Base-by-base conservation (phyloP, 2,113 vertebrate genomes). In the Psittacus erithacus region DNA sequence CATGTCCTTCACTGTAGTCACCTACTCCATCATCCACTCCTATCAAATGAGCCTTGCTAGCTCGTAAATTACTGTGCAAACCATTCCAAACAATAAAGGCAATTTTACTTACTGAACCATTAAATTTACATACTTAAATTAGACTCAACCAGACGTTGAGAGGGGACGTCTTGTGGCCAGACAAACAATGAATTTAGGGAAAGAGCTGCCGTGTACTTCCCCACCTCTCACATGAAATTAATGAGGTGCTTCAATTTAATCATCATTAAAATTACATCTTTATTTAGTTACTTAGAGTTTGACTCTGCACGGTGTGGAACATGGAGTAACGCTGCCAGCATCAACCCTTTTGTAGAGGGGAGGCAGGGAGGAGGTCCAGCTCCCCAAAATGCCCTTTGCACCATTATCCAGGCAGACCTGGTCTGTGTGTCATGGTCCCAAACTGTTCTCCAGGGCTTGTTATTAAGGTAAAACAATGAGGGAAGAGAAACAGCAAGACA, bases 71-170 rank as follows among this genome's bases (percentile, higher is more conserved):
- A 98, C 65, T 60, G 87, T 71, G 89, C 96, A 97, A 97, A 97
- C 96, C 97, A 95, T 97, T 97, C 92, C 90, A 97, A 98, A 98
- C 97, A 98, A 98, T 97, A 96, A 97, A 97, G 96, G 96, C 96
- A 95, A 93, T 97, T 97, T 98, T 97, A 97, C 97, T 96, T 97
- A 98, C 96, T 95, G 98, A 98, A 97, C 98, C 97, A 96, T 98
- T 98, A 97, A 96, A 98, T 98, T 97, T 97, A 97, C 96, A 95
- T 94, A 95, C 97, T 97, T 97, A 97, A 98, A 98, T 98, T 97
- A 97, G 97, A 97, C 96, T 97, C 96, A 97, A 95, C 88, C 96
- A 97, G 97, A 96, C 92, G 25, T 95, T 49, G 76, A 60, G 11
- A 71, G 90, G 92, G 95, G 94, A 95, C 63, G 96, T 97, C 97